These are phyloP conservation scores for Pseudomugil tenellus DNA, from an alignment of 2,797 vertebrate genomes.

Conservation along the genomic window DNA sequence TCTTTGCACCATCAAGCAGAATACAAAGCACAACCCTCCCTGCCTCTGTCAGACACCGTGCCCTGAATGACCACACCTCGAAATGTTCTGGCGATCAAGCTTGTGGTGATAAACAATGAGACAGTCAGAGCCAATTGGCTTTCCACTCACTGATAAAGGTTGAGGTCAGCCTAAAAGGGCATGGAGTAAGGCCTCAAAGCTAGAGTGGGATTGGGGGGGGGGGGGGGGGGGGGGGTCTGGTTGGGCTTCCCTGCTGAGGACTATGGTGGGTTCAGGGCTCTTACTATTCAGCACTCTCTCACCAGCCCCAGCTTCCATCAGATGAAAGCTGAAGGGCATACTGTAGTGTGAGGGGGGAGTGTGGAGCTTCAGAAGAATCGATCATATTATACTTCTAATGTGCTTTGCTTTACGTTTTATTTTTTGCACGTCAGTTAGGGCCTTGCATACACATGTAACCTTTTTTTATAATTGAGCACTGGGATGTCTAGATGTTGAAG, in stretches of 20 bases:
- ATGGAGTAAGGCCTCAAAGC: slow-evolving; percentile 57
- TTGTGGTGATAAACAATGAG: slow-evolving; percentile 19
- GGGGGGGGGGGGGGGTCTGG: slow-evolving; percentile 25
- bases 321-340: slow-evolving; percentile 54
- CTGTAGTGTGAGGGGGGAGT: slow-evolving; percentile 17
- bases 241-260: slow-evolving; percentile 52
- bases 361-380: slow-evolving; percentile 41
- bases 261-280: slow-evolving; percentile 43
- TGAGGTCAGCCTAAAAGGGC: slow-evolving; percentile 59
- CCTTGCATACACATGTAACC: slow-evolving; percentile 4
- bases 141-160: slow-evolving; percentile 51
- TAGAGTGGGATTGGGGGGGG: slow-evolving; percentile 26
- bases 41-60: not conserved
- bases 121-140: slow-evolving; percentile 24
- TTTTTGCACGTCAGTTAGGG: slow-evolving; percentile 13
- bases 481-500: slow-evolving; percentile 4
- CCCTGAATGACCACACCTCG: slow-evolving; percentile 16
- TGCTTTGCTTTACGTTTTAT: slow-evolving; percentile 29
- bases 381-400: slow-evolving; percentile 42
- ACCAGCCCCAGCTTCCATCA: slow-evolving; percentile 26
- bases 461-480: slow-evolving; percentile 20
- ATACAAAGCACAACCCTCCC: not conserved
- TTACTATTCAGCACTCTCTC: slow-evolving; percentile 45
- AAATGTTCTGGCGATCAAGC: slow-evolving; percentile 8
- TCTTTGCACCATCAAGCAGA: slow-evolving; percentile 1